phyloP scores from a whole-genome alignment of 2,888 invertebrate species.

The Torymus aiolomorphi region DNA sequence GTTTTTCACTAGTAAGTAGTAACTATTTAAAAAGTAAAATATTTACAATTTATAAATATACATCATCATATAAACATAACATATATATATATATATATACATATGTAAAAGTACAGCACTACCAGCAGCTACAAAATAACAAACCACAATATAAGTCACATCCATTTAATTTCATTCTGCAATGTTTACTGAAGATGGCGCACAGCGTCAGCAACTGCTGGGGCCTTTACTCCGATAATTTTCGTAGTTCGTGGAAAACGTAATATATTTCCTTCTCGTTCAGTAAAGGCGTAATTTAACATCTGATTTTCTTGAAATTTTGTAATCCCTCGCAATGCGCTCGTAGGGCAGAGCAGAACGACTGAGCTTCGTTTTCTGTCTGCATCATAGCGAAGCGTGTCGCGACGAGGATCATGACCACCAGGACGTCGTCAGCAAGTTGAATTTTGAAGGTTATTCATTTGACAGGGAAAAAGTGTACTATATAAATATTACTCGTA shows the following conservation, averaged over 20 bases:
- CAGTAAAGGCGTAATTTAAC: slow-evolving; percentile 39
- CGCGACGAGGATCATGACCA: slow-evolving; percentile 2
- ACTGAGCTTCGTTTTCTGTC: neutral
- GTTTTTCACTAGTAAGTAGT: no score
- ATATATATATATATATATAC: no score
- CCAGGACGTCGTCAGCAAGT: slow-evolving; percentile 60
- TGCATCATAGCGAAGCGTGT: no score
- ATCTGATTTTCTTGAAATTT: slow-evolving; percentile 31
- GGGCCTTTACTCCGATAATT: neutral
- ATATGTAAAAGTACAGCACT: no score
- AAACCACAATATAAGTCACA: no score
- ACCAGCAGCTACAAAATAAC: no score
- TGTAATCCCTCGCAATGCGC: slow-evolving; percentile 20
- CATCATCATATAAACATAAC: no score
- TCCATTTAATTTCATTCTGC: slow-evolving; percentile 31
- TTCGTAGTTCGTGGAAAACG: slow-evolving; percentile 31
- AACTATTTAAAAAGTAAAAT: no score
- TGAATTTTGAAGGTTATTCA: slow-evolving; percentile 66
- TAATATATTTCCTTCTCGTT: slow-evolving; percentile 35
- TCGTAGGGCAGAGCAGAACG: neutral
- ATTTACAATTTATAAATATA: no score
- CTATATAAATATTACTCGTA: slow-evolving; percentile 47
- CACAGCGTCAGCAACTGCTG: neutral
- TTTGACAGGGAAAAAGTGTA: slow-evolving; percentile 55
- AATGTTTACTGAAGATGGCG: slow-evolving; percentile 44